Base-by-base conservation (phyloP, 2,113 vertebrate genomes). In the Stomatorhinus ivindoensis region DNA sequence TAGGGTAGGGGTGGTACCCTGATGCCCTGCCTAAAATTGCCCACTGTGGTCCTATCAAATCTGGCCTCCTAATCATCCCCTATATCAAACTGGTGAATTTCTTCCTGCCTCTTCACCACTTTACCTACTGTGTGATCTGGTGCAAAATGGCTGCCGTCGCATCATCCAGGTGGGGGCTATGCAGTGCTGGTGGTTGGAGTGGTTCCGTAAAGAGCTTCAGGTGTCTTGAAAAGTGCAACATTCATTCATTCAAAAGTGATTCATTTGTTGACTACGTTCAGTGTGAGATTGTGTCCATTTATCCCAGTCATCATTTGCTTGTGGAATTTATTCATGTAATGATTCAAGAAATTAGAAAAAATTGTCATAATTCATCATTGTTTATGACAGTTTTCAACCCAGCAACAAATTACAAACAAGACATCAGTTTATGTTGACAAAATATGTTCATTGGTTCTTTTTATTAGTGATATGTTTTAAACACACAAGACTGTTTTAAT, bases 401-500 rank as follows among this genome's bases (percentile, higher is more conserved):
- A 51, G 48, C 46, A 87, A 87, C 50, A 39, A 73, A 48, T 82
- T 55, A 82, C 47, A 53, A 89, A 15, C 44, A 83, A 51, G 17
- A 88, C 61, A 13, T n/a, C 13, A 48, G 47, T 39, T 76, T 53
- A 53, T 87, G 48, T 53, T 87, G 48, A 87, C 85, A 87, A 87
- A 84, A 84, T 84, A 53, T 80, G 88, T 51, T 19, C 17, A 47
- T 88, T 50, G 69, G 21, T 80, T 51, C 27, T 51, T 73, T 80
- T 89, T 55, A 39, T 82, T 55, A 89, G 73, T 53, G 73, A 42
- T 83, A 73, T 48, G 58, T 44, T 88, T 76, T 35, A 76, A 31
- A 88, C 65, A 88, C 88, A 51, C 27, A 88, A 31, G 13, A 51
- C 58, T 55, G 53, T 31, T 53, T 88, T 51, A 80, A 50, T 73